Evolutionary conservation across 2,888 invertebrate species (phyloP).

Genomic region (Acrobasis repandana): DNA sequence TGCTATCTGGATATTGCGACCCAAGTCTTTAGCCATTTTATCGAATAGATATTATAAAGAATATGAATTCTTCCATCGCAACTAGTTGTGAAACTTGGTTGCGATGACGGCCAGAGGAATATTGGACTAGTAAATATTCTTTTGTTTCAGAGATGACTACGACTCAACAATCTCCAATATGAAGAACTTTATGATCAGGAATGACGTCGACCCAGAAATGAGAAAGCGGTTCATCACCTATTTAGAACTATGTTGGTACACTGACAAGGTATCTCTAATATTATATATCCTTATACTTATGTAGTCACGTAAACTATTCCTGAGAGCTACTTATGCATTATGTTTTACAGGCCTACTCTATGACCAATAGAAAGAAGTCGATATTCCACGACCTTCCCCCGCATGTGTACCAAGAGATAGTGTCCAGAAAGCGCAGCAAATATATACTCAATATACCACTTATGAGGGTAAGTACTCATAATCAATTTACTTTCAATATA

Average conservation of each 20-base stretch:
- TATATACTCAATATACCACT: slow-evolving; percentile 62
- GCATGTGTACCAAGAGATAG: slow-evolving; percentile 66
- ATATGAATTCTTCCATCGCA: too few species aligned
- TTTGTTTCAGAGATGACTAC: slow-evolving; percentile 56
- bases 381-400: slow-evolving; percentile 66
- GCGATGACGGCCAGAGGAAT: too few species aligned
- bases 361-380: slow-evolving; percentile 54
- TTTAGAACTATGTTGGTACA: slow-evolving; percentile 65
- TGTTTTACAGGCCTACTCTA: slow-evolving; percentile 57
- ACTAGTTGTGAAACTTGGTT: too few species aligned
- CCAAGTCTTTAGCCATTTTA: too few species aligned
- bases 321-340: neutral
- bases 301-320: neutral
- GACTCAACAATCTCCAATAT: slow-evolving; percentile 56
- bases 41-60: too few species aligned
- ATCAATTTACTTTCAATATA: too few species aligned
- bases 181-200: slow-evolving; percentile 55
- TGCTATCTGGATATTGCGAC: too few species aligned
- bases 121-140: neutral
- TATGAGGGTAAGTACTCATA: slow-evolving; percentile 58
- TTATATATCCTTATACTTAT: neutral
- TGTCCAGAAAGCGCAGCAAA: slow-evolving; percentile 61
- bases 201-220: slow-evolving; percentile 55
- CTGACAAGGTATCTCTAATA: slow-evolving; percentile 56
- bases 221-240: slow-evolving; percentile 61